These are phyloP conservation scores for Drosophila sulfurigaster DNA, from an alignment of 1,140 invertebrate species.

Conservation along the genomic window DNA sequence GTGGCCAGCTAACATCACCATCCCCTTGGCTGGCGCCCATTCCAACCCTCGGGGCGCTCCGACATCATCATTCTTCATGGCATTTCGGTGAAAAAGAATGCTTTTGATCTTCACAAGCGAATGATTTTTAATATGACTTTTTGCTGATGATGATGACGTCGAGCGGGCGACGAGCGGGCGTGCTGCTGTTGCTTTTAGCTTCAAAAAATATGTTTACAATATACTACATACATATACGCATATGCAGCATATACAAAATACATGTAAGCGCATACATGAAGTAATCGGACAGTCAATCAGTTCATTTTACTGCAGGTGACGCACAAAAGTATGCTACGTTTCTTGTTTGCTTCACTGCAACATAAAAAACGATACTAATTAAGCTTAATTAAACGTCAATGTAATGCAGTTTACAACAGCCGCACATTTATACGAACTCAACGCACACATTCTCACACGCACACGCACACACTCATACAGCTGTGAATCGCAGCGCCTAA, in stretches of 20 bases:
- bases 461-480: neutral
- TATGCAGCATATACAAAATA: constrained; percentile 15
- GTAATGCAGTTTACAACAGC: constrained; percentile 35
- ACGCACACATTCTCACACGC: neutral
- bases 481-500: constrained; percentile 51
- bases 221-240: constrained; percentile 7
- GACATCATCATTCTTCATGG: constrained; percentile 77
- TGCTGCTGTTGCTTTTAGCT: constrained; percentile 14
- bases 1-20: constrained; percentile 58
- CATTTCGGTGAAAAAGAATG: constrained; percentile 83
- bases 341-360: constrained; percentile 18
- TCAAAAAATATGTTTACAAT: constrained; percentile 35
- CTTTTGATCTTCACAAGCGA: constrained; percentile 85
- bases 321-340: constrained; percentile 30
- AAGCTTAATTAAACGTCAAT: constrained; percentile 66
- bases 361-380: constrained; percentile 56
- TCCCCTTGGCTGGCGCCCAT: constrained; percentile 27
- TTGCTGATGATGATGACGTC: constrained; percentile 50
- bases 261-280: constrained; percentile 41
- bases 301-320: neutral
- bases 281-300: constrained; percentile 64
- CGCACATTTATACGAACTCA: neutral
- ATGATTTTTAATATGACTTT: constrained; percentile 84
- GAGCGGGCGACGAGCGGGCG: neutral
- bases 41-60: constrained; percentile 19